A percentile compares a stretch with the other conserved stretches of the same genome.
These are phyloP conservation scores for Lanius ludovicianus DNA, from an alignment of 2,113 vertebrate genomes.

Conservation along the genomic window DNA sequence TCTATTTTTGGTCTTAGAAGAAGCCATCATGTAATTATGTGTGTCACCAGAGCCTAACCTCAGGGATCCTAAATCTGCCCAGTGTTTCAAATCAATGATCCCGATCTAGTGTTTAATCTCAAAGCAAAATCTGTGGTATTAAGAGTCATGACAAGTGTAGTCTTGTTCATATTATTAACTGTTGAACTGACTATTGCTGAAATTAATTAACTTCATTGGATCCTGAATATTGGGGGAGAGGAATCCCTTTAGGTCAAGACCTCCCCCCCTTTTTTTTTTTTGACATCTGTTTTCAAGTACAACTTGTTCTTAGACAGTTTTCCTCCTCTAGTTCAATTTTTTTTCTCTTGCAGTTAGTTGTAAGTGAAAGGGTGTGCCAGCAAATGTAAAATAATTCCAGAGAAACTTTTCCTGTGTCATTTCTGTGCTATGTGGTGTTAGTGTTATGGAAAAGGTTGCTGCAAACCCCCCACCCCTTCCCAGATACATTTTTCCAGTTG, in stretches of 20 bases:
- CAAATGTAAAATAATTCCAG: background rate
- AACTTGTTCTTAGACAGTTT: background rate
- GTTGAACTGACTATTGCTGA: background rate
- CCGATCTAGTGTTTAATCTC: background rate
- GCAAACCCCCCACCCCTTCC: background rate
- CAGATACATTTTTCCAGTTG: background rate
- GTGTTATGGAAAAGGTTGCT: background rate
- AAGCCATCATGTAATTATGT: background rate
- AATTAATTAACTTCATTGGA: background rate
- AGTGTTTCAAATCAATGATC: background rate
- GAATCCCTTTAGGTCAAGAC: background rate
- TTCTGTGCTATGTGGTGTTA: background rate
- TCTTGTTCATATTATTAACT: background rate
- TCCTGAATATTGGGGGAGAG: background rate
- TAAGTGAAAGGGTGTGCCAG: background rate
- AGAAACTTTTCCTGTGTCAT: background rate
- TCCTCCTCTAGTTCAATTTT: background rate
- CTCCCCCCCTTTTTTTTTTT: background rate
- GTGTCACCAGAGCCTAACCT: background rate
- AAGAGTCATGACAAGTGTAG: background rate
- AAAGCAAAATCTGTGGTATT: background rate
- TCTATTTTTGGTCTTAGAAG: background rate
- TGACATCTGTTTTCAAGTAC: background rate
- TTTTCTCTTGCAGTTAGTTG: background rate
- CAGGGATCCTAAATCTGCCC: background rate